phyloP scores from a whole-genome alignment of 1,140 invertebrate genomes.

The Babylonia areolata region DNA sequence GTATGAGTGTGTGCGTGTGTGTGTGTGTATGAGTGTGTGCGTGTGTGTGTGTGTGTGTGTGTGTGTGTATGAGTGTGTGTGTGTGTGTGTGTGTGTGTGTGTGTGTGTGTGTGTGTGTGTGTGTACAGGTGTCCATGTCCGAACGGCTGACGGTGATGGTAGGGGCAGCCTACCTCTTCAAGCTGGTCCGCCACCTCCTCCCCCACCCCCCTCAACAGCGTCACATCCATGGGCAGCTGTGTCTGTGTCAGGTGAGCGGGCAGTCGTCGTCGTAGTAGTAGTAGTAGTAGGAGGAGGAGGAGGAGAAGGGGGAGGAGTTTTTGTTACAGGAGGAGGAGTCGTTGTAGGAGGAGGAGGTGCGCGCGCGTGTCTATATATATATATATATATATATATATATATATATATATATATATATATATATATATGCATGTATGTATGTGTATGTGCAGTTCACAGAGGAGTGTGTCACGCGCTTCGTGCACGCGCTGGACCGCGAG shows the following conservation, averaged over 20 bases:
- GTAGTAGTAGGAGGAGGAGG: too few relatives aligned
- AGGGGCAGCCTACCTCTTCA: slow-evolving; percentile 51
- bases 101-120: neutral
- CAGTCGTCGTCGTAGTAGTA: too few relatives aligned
- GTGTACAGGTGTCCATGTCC: slow-evolving; percentile 50
- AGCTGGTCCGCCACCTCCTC: slow-evolving; percentile 49
- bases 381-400: too few relatives aligned
- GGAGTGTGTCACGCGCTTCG: slow-evolving; percentile 51
- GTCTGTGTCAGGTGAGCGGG: slow-evolving; percentile 44
- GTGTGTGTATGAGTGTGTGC: too few relatives aligned
- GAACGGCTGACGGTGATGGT: slow-evolving; percentile 59
- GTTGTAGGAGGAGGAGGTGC: too few relatives aligned
- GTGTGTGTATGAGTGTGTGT: neutral
- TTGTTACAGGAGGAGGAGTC: too few relatives aligned
- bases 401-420: too few relatives aligned
- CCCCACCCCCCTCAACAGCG: slow-evolving; percentile 54
- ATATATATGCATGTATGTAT: too few relatives aligned
- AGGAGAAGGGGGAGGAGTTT: too few relatives aligned
- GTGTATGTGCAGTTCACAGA: slow-evolving; percentile 57
- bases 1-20: neutral
- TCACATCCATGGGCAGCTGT: slow-evolving; percentile 54
- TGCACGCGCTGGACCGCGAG: slow-evolving; percentile 44
- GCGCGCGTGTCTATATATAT: too few relatives aligned
- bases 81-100: neutral
- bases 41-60: neutral